Evolutionary conservation across 2,888 invertebrate genomes (phyloP).

Genomic region (Lasiommata megera): DNA sequence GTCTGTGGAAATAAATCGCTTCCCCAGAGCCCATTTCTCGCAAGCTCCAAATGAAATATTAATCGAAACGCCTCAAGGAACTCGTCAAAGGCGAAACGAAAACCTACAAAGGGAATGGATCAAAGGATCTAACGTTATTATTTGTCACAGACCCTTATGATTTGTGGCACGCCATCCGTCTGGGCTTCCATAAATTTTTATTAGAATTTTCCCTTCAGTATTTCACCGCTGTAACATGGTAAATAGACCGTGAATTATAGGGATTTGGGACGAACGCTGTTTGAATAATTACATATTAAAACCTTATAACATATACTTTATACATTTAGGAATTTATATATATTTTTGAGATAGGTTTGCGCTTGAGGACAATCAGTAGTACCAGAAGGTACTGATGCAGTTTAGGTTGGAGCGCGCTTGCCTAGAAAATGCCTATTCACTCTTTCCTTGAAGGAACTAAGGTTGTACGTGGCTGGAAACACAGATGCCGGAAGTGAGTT

Average conservation of each 20-base stretch:
- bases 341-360: no score
- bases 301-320: no score
- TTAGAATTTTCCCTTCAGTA: neutral
- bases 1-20: neutral
- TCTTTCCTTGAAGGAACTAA: no score
- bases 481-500: no score
- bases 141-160: neutral
- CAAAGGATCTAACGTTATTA: neutral
- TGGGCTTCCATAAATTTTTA: neutral
- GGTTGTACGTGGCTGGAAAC: no score
- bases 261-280: neutral
- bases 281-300: neutral
- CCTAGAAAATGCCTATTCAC: no score
- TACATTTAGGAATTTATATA: no score
- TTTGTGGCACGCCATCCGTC: neutral
- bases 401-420: no score
- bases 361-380: no score
- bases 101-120: slow-evolving; percentile 5
- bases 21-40: neutral
- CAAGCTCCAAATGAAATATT: neutral
- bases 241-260: slow-evolving; percentile 1
- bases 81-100: slow-evolving; percentile 2
- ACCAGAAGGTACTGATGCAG: no score
- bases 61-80: slow-evolving; percentile 2
- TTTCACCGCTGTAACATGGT: neutral